phyloP scores from a whole-genome alignment of 2,888 invertebrate genomes.

The Taenaris catops region DNA sequence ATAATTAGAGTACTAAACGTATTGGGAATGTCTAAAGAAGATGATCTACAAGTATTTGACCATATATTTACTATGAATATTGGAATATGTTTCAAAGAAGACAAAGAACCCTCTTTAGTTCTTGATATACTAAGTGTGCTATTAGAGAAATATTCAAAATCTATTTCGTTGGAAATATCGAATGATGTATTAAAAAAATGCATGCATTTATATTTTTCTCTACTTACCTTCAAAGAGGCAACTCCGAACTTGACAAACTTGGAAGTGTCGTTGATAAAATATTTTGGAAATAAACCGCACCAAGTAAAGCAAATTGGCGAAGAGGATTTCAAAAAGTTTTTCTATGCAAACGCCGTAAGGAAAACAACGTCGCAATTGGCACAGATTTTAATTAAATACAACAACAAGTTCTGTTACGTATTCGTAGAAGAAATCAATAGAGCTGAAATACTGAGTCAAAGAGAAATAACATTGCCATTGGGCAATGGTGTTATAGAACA shows the following conservation, averaged over 20 bases:
- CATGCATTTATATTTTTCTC: conserved; percentile 58
- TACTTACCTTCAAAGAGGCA: conserved; percentile 54
- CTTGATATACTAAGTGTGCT: conserved; percentile 67
- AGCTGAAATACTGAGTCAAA: conserved; percentile 72
- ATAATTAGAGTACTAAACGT: conserved; percentile 61
- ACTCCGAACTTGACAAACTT: conserved; percentile 71
- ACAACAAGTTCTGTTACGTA: conserved; percentile 59
- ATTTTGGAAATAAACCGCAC: conserved; percentile 82
- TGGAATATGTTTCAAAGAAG: conserved; percentile 54
- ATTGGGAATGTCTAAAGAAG: conserved; percentile 52
- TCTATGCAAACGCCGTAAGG: conserved; percentile 67
- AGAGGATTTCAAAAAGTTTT: conserved; percentile 76
- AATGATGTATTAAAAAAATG: conserved; percentile 52
- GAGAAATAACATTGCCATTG: conserved; percentile 83
- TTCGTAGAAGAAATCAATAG: conserved; percentile 65
- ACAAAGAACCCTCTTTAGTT: conserved; percentile 72
- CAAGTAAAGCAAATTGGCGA: conserved; percentile 65
- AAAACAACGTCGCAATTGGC: conserved; percentile 81
- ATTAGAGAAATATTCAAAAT: conserved; percentile 63
- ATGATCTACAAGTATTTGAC: conserved; percentile 61
- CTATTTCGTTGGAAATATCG: conserved; percentile 42
- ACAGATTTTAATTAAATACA: conserved; percentile 76
- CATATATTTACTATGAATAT: conserved; percentile 50
- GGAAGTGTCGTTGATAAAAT: conserved; percentile 75
- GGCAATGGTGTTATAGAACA: conserved; percentile 67